Base-by-base conservation (phyloP, 2,888 invertebrate species). In the Andrena marginata region DNA sequence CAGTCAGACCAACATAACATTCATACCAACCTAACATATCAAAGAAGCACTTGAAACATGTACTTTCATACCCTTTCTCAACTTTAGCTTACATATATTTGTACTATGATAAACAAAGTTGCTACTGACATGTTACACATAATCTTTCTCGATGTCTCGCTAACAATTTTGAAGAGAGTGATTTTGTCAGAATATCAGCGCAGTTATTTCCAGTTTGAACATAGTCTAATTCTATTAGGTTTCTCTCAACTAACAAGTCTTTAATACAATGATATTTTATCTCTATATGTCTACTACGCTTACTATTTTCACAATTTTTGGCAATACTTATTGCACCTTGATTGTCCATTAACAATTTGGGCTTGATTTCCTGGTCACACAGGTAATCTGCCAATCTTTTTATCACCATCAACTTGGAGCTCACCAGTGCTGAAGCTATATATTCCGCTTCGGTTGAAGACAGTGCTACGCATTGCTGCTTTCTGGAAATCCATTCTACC, bases 221-320 rank as follows among this genome's bases (percentile, higher is more conserved):
- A 59, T 59, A 59, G 0, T 59, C 26, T 59, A 59, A 29, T 6
- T 59, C 16, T n/a, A 59, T 59, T 13, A 59, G 13, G 6, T 29
- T 16, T 29, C 29, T 59, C 26, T 59, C 16, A 4, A 59, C 29
- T 59, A 59, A 31, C n/a, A n/a, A n/a, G 13, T 59, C 29, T 2
- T 31, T 59, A 16, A 59, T 59, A 59, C 13, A 8, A 29, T 59
- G 49, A 49, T 49, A 59, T 59, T 59, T 59, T 3, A 59, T 16
- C 26, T 59, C 31, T 13, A 59, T 59, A 16, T 59, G 59, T 29
- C 29, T 59, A 6, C 59, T 31, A 29, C 59, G 26, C 20, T 59
- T 59, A 7, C 59, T 59, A 59, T 49, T n/a, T n/a, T 49, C 49
- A 49, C 6, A 49, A n/a, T 49, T 49, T 49, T 49, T 49, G n/a